Evolutionary conservation across 2,797 vertebrate species (phyloP), one percentile per base, ranked within the genome.

Genomic region (Hipposideros larvatus): DNA sequence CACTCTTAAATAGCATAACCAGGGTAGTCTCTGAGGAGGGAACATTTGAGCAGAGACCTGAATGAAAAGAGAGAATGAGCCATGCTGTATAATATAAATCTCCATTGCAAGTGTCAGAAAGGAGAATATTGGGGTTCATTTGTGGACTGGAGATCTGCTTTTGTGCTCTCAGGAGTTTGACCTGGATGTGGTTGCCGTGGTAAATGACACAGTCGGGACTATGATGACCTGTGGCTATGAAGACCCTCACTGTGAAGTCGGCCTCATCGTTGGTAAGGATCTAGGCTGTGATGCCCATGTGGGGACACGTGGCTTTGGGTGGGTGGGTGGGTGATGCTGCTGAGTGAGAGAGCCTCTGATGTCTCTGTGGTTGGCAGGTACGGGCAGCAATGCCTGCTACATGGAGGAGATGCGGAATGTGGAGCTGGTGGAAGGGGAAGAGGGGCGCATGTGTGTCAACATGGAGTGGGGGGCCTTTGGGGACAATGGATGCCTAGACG

Each of bases 141-240:
- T 75, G 77, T 65, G 73, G 26, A 48, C 6, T 43, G 31, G 59
- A 21, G 15, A 15, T 65, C 86, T 91, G 48, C 79, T 85, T 85
- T 46, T 74, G 71, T 19, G 24, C n/a, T 57, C 9, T 80, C 94
- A 99, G 99, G 99, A 99, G 85, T 99, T 99, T 41, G 99, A 99
- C 97, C 97, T 99, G 98, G 99, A 99, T 0, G 99, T 99, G 93
- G 99, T 99, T 0, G 99, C 99, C 0, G 98, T 99, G 95, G 99
- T 99, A 41, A 99, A 99, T 0, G 99, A 99, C 98, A 99, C 99
- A 0, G 99, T 99, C 0, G 99, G 99, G 63, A 99, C 99, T 13
- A 99, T 99, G 99, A 99, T 99, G 99, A 99, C 99, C 31, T 99
- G 99, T 21, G 99, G 99, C 11, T 99, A 99, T 0, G 99, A 99